These are phyloP conservation scores for Rhingia rostrata DNA, from an alignment of 2,888 invertebrate genomes.

Conservation along the genomic window DNA sequence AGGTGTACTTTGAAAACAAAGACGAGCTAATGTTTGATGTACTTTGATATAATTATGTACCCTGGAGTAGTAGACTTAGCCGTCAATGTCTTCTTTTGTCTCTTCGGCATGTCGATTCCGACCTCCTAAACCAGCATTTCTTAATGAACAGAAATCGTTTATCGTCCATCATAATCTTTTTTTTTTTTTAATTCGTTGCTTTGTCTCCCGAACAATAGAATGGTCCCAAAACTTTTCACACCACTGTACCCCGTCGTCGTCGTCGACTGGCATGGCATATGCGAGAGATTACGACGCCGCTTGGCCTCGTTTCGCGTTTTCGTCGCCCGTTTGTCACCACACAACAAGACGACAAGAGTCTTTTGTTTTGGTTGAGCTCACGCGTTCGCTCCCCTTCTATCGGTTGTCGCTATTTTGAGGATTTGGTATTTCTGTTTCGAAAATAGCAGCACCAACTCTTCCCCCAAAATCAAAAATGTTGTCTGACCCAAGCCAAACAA, in stretches of 20 bases:
- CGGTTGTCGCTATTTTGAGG: constrained; percentile 43
- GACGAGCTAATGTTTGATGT: too few relatives aligned
- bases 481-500: constrained; percentile 17
- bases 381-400: constrained; percentile 17
- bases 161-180: background rate
- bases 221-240: constrained; percentile 29
- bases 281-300: constrained; percentile 50
- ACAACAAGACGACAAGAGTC: constrained; percentile 18
- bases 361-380: constrained; percentile 55
- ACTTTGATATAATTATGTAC: too few relatives aligned
- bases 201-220: background rate
- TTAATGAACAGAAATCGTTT: background rate
- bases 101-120: background rate
- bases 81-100: too few relatives aligned
- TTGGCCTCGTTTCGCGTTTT: constrained; percentile 65
- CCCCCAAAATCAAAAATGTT: constrained; percentile 52
- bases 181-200: background rate
- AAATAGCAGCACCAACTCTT: constrained; percentile 55
- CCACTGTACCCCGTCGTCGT: constrained; percentile 36
- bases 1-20: too few relatives aligned
- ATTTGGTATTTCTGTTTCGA: constrained; percentile 44
- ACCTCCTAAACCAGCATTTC: constrained; percentile 3
- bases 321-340: constrained; percentile 47
- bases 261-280: constrained; percentile 19
- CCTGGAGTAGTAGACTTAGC: too few relatives aligned